A percentile compares a stretch with the other conserved stretches of the same genome.
These are phyloP conservation scores for Mastigias papua DNA, from an alignment of 30 jellyfish, hydroid and myxozoan genomes.

Conservation along the genomic window DNA sequence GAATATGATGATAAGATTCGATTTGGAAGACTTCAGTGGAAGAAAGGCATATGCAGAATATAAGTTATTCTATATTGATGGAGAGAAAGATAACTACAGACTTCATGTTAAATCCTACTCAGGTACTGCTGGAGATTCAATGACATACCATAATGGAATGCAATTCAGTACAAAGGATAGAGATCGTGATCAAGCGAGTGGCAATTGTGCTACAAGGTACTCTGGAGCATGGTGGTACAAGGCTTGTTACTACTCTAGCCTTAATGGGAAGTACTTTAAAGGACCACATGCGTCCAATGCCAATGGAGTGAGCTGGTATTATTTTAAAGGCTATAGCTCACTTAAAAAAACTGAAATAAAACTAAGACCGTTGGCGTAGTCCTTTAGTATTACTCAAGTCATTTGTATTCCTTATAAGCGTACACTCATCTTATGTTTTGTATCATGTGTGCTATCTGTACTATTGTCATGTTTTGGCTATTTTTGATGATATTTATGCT, in stretches of 20 bases:
- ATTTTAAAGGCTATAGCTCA: conserved; percentile 26
- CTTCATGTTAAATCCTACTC: conserved; percentile 18
- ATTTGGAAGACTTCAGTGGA: conserved; percentile 36
- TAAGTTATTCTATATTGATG: conserved; percentile 21
- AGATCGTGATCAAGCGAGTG: conserved; percentile 15
- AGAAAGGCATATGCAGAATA: conserved; percentile 2
- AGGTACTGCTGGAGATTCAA: conserved; percentile 50
- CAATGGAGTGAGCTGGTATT: conserved; percentile 16
- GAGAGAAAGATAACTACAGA: background rate
- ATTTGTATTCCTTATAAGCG: too few relatives aligned
- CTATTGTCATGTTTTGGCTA: too few relatives aligned
- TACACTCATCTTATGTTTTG: too few relatives aligned
- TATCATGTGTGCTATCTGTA: too few relatives aligned
- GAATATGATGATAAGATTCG: conserved; percentile 36
- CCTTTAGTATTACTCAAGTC: too few relatives aligned
- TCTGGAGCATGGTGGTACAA: conserved; percentile 57
- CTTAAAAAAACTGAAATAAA: conserved; percentile 29
- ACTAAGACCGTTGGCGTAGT: conserved; percentile 35
- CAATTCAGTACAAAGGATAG: conserved; percentile 34
- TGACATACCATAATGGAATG: conserved; percentile 6
- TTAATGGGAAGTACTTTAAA: conserved; percentile 41
- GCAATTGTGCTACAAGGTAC: background rate
- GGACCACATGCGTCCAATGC: conserved; percentile 39
- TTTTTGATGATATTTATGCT: too few relatives aligned
- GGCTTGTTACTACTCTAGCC: conserved; percentile 29